Conservation (phyloP, 2,888 invertebrate species). For the Tetranychus truncatus region DNA sequence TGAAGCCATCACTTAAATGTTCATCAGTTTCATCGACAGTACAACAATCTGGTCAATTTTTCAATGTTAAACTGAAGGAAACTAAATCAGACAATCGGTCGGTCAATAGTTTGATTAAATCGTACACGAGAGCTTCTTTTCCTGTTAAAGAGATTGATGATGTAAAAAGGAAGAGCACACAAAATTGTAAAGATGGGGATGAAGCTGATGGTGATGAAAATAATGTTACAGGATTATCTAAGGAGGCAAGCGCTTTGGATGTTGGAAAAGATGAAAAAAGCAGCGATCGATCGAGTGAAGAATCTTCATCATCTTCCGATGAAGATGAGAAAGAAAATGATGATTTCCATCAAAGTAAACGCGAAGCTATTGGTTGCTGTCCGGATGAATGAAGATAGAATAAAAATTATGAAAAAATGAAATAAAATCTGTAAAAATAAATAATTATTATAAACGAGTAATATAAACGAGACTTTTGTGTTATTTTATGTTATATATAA, state of each 20-base stretch:
- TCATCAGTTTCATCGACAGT: neutral
- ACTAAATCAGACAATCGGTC: neutral
- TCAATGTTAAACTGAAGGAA: neutral
- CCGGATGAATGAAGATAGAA: neutral
- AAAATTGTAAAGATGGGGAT: neutral
- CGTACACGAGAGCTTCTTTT: slow-evolving; percentile 7
- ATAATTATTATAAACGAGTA: neutral
- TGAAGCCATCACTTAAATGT: neutral
- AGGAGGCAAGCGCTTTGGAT: neutral
- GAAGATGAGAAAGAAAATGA: neutral
- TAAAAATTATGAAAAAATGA: neutral
- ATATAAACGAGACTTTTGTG: neutral
- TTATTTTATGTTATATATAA: neutral
- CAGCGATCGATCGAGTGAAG: neutral
- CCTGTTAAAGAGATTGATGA: neutral
- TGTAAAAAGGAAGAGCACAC: neutral
- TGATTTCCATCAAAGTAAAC: neutral
- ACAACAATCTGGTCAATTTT: neutral
- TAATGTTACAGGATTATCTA: neutral
- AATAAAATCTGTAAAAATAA: neutral
- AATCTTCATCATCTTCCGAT: neutral
- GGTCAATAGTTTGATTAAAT: neutral
- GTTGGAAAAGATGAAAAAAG: neutral
- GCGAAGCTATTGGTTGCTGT: neutral
- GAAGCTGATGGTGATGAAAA: neutral